Evolutionary conservation across 2,113 vertebrate genomes (phyloP), one percentile per base, ranked within the genome.

Genomic region (Carettochelys insculpta): DNA sequence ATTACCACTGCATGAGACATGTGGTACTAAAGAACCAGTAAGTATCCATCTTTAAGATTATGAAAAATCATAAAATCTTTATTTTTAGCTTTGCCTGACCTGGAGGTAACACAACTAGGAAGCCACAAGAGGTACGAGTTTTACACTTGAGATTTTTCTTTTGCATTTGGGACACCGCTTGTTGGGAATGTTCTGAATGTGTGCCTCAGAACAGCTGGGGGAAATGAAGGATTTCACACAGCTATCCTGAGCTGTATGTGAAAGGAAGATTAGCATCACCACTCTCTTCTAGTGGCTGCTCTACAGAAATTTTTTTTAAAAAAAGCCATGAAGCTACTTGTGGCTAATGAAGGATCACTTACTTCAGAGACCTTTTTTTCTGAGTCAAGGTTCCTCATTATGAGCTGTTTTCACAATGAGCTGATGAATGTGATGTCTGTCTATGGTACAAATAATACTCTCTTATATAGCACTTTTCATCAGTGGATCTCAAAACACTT

Each of bases 391-490:
- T n/a, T 76, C 34, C 25, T 85, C 61, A 13, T 11, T 68, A 24
- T 51, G 80, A 85, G 82, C n/a, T n/a, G n/a, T n/a, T n/a, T 82
- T 78, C 93, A 82, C 31, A 5, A 4, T 82, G 24, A 84, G 73
- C 7, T 0, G 0, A 41, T 12, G 11, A 93, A 82, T 9, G 53
- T 22, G 5, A 14, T 58, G 25, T 4, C 31, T 87, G 5, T 3
- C 0, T 58, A 85, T 73, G 31, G 0, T 38, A 48, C 34, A 14
- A 65, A 65, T 17, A 45, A 38, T 53, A 16, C 12, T 77, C 58
- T n/a, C 24, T 79, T 77, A 52, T 77, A 27, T 53, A 61, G 81
- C 8, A 11, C 38, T 87, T 58, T 56, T 56, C 58, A 38, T 50
- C 61, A 65, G 61, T n/a, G 31, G 16, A n/a, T 53, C 48, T 43